Percentiles rank a stretch among this genome's conserved stretches.
Evolutionary conservation across 2,113 vertebrate species (phyloP).

Genomic region (Anolis carolinensis): DNA sequence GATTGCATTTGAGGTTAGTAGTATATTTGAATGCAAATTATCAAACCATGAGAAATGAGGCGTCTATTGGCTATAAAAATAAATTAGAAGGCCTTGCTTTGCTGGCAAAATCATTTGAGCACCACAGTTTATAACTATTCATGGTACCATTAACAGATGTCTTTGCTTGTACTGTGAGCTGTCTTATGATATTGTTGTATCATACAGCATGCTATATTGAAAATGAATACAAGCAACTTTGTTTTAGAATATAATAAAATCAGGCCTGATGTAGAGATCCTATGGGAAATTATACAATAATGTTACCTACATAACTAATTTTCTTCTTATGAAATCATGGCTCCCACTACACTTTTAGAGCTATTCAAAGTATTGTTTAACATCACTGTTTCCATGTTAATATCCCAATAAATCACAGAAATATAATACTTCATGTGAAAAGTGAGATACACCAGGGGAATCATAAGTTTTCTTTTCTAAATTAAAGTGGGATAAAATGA

Average conservation of each 20-base stretch:
- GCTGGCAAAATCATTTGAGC: slow-evolving; percentile 69
- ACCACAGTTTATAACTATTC: slow-evolving; percentile 73
- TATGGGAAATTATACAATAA: slow-evolving; percentile 74
- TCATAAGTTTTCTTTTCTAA: slow-evolving; percentile 74
- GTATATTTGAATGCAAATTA: slow-evolving; percentile 75
- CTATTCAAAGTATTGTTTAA: slow-evolving; percentile 81
- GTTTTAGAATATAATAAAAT: slow-evolving; percentile 76
- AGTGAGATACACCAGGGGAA: slow-evolving; percentile 67
- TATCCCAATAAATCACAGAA: slow-evolving; percentile 77
- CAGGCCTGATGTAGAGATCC: slow-evolving; percentile 61
- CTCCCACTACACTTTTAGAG: slow-evolving; percentile 76
- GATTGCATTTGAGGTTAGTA: slow-evolving; percentile 68
- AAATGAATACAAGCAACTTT: slow-evolving; percentile 72
- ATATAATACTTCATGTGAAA: slow-evolving; percentile 73
- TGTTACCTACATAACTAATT: slow-evolving; percentile 80
- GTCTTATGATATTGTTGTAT: slow-evolving; percentile 66
- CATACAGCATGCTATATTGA: slow-evolving; percentile 68
- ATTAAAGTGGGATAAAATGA: slow-evolving; percentile 73
- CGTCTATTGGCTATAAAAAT: slow-evolving; percentile 73
- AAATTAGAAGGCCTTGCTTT: slow-evolving; percentile 69
- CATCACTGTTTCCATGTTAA: slow-evolving; percentile 81
- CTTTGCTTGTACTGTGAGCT: slow-evolving; percentile 65
- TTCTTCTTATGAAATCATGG: slow-evolving; percentile 79
- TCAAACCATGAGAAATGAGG: slow-evolving; percentile 74
- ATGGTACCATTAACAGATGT: slow-evolving; percentile 75